Conservation (phyloP, 1,140 invertebrate genomes). For the Papilio xuthus region DNA sequence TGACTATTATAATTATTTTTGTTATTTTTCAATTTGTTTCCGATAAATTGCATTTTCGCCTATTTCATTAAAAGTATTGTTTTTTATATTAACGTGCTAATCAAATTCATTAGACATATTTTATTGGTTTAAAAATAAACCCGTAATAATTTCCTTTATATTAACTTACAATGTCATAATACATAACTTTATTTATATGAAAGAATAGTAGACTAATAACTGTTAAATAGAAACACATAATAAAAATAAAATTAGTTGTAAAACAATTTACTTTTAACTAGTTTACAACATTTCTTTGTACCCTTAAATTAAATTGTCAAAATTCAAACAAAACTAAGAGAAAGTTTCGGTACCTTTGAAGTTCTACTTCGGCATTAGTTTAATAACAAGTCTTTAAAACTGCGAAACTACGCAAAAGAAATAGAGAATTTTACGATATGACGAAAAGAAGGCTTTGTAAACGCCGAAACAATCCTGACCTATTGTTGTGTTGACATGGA, state of each 20-base stretch:
- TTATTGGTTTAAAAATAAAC: too few species aligned
- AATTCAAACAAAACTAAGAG: neutral
- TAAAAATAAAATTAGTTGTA: neutral
- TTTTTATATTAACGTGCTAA: too few species aligned
- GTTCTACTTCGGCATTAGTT: neutral
- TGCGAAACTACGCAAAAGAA: conserved; percentile 23
- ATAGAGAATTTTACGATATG: conserved; percentile 2
- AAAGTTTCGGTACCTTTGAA: conserved; percentile 17
- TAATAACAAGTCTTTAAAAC: conserved; percentile 27
- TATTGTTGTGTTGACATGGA: conserved; percentile 29
- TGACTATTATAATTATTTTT: too few species aligned
- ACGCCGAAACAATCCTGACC: conserved; percentile 20
- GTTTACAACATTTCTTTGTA: neutral
- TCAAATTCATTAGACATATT: too few species aligned
- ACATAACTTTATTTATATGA: too few species aligned
- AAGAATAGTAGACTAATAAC: neutral
- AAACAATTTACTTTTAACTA: neutral
- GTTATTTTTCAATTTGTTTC: too few species aligned
- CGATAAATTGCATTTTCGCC: too few species aligned
- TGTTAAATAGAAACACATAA: neutral
- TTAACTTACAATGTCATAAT: too few species aligned
- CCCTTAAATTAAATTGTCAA: neutral
- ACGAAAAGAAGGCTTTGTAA: conserved; percentile 23
- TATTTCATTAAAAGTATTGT: too few species aligned
- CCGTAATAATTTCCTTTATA: too few species aligned